These are phyloP conservation scores for Hirtodrosophila confusa DNA, from an alignment of 2,888 invertebrate species.

Conservation along the genomic window DNA sequence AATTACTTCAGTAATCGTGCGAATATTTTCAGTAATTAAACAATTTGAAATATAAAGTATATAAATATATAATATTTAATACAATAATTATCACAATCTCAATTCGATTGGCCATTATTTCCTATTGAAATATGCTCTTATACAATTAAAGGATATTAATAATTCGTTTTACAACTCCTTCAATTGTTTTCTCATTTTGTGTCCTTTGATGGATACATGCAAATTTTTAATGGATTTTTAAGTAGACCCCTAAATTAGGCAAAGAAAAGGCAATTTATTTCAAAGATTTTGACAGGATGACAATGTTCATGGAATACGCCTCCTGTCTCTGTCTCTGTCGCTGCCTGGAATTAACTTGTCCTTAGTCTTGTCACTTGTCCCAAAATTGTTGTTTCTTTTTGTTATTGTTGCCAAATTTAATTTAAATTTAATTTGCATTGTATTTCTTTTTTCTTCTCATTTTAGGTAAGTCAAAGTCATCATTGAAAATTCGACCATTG, in stretches of 20 bases:
- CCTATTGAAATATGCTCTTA: not conserved
- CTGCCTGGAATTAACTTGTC: slow-evolving; percentile 20
- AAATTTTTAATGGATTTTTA: slow-evolving; percentile 82
- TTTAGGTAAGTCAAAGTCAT: slow-evolving; percentile 65
- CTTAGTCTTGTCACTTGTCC: slow-evolving; percentile 29
- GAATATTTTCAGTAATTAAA: too few relatives aligned
- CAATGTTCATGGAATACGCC: slow-evolving; percentile 10
- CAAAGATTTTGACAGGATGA: slow-evolving; percentile 57
- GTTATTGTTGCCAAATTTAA: slow-evolving; percentile 53
- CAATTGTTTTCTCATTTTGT: slow-evolving; percentile 38
- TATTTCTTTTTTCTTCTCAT: slow-evolving; percentile 40
- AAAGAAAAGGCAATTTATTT: slow-evolving; percentile 74
- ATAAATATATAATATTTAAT: too few relatives aligned
- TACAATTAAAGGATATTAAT: slow-evolving; percentile 6
- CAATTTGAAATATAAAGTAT: too few relatives aligned
- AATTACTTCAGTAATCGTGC: too few relatives aligned
- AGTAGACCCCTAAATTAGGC: slow-evolving; percentile 76
- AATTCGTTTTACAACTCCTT: slow-evolving; percentile 29
- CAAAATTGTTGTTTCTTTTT: slow-evolving; percentile 23
- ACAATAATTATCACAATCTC: too few relatives aligned
- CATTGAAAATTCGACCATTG: slow-evolving; percentile 7
- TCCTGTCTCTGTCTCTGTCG: not conserved
- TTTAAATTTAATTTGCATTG: slow-evolving; percentile 62
- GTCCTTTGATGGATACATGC: slow-evolving; percentile 66
- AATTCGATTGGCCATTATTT: too few relatives aligned